A percentile compares a stretch with the other conserved stretches of the same genome.
Evolutionary conservation across 2,888 invertebrate species (phyloP).

Genomic region (Arge pagana): DNA sequence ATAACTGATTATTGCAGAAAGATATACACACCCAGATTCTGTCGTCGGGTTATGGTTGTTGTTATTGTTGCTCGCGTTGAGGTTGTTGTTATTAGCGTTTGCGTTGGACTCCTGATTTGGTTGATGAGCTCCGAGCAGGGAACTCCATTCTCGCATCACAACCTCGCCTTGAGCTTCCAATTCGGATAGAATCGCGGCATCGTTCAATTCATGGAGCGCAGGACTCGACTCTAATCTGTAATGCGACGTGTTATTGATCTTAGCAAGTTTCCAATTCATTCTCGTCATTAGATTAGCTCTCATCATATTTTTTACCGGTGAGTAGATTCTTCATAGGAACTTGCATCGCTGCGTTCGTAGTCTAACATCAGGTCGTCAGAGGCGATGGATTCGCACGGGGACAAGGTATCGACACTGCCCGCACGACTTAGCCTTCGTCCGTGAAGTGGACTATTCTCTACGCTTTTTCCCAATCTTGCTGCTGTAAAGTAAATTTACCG

Average conservation of each 20-base stretch:
- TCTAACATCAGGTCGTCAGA: constrained; percentile 90
- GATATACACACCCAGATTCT: constrained; percentile 53
- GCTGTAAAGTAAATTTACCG: constrained; percentile 9
- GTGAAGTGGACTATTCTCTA: constrained; percentile 51
- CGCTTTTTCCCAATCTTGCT: constrained; percentile 37
- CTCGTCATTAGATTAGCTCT: neutral
- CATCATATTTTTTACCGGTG: constrained; percentile 59
- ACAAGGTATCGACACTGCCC: constrained; percentile 79
- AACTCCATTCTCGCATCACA: constrained; percentile 64
- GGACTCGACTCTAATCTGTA: constrained; percentile 48
- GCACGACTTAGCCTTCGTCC: constrained; percentile 63
- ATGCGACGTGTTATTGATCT: constrained; percentile 24
- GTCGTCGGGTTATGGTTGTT: constrained; percentile 45
- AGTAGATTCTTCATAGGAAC: constrained; percentile 64
- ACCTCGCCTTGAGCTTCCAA: constrained; percentile 61
- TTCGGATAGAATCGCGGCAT: constrained; percentile 60
- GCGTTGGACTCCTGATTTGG: constrained; percentile 41
- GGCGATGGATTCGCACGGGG: constrained; percentile 81
- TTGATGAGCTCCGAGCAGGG: constrained; percentile 59
- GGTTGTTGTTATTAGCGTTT: constrained; percentile 49
- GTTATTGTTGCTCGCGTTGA: constrained; percentile 43
- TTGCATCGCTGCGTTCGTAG: constrained; percentile 71
- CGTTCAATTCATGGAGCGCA: constrained; percentile 62
- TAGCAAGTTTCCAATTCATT: neutral
- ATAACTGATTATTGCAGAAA: too few relatives aligned